These are phyloP conservation scores for Rhopilema esculentum DNA, from an alignment of 30 jellyfish, hydroid and myxozoan species.

Conservation along the genomic window DNA sequence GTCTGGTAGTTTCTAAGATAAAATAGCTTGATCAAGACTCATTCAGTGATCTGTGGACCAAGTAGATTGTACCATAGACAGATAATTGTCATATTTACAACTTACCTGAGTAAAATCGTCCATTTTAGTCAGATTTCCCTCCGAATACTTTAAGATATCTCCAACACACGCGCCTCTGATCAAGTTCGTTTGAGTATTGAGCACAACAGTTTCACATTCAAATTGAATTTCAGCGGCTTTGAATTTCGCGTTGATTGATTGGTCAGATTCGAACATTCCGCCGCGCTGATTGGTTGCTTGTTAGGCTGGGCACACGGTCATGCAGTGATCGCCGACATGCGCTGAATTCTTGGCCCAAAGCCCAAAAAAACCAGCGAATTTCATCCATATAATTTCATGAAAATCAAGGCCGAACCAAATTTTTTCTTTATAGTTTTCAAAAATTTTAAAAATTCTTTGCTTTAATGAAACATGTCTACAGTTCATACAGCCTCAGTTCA, in stretches of 20 bases:
- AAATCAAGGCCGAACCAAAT: too few relatives aligned
- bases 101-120: constrained; percentile 74
- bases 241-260: constrained; percentile 24
- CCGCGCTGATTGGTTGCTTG: constrained; percentile 47
- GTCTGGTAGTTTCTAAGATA: too few relatives aligned
- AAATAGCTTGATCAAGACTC: too few relatives aligned
- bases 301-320: constrained; percentile 28
- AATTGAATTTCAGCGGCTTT: constrained; percentile 65
- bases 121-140: constrained; percentile 24
- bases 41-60: too few relatives aligned
- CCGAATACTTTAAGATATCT: background rate
- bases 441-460: too few relatives aligned
- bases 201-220: constrained; percentile 18
- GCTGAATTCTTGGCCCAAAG: too few relatives aligned
- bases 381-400: too few relatives aligned
- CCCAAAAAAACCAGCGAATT: too few relatives aligned
- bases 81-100: background rate
- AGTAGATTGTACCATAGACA: too few relatives aligned
- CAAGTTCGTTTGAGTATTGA: constrained; percentile 20
- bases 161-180: background rate
- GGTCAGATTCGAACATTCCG: constrained; percentile 7
- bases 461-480: too few relatives aligned
- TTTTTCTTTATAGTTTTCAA: too few relatives aligned
- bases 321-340: background rate
- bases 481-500: too few relatives aligned